These are phyloP conservation scores for Drosophila fulvimacula DNA, from an alignment of 2,888 invertebrate species.

Conservation along the genomic window DNA sequence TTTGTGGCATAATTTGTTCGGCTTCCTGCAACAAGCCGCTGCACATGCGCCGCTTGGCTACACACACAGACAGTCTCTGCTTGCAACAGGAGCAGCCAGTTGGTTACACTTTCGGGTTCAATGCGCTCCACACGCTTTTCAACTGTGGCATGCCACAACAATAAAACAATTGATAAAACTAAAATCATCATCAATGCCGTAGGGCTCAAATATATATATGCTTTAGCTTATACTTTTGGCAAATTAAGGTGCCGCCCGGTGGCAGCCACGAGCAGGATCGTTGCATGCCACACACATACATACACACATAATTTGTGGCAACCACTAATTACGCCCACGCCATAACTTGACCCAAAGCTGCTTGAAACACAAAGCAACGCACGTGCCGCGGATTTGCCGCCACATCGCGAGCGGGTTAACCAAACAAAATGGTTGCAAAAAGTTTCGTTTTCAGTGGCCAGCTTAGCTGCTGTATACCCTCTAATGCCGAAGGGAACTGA, in stretches of 20 bases:
- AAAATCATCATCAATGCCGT: conserved; percentile 58
- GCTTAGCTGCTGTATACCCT: conserved; percentile 15
- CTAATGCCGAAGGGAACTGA: background rate
- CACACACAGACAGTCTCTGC: conserved; percentile 34
- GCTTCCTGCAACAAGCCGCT: conserved; percentile 79
- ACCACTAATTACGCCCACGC: conserved; percentile 60
- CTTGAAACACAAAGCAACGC: conserved; percentile 28
- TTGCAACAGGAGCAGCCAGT: conserved; percentile 58
- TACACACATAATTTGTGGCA: conserved; percentile 26
- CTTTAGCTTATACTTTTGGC: conserved; percentile 39
- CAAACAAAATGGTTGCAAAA: conserved; percentile 48
- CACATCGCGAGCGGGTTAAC: conserved; percentile 29
- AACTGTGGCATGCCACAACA: conserved; percentile 53
- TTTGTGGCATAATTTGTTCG: conserved; percentile 72
- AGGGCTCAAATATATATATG: conserved; percentile 10
- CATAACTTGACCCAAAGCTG: conserved; percentile 48
- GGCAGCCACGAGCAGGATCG: conserved; percentile 61
- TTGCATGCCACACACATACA: conserved; percentile 11
- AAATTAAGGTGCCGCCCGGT: conserved; percentile 72
- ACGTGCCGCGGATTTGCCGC: conserved; percentile 55
- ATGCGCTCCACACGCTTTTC: conserved; percentile 54
- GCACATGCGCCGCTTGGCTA: conserved; percentile 76
- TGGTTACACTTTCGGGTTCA: conserved; percentile 68
- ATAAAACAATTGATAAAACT: conserved; percentile 67
- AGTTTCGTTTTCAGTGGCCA: background rate